phyloP scores from a whole-genome alignment of 2,113 vertebrate genomes.

The Dissostichus mawsoni region DNA sequence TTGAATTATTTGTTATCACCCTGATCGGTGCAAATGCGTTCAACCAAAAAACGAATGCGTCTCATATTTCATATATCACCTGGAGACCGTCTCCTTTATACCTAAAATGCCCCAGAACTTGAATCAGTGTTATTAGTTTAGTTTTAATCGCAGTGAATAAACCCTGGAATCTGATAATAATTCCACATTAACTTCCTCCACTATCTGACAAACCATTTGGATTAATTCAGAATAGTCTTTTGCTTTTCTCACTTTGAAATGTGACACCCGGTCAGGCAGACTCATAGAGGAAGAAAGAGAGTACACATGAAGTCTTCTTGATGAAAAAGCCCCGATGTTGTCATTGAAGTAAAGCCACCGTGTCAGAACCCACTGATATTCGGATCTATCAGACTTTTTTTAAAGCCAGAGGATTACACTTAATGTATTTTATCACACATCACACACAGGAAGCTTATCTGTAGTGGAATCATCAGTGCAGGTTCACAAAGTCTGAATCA shows the following conservation, averaged over 20 bases:
- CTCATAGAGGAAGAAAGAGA: neutral
- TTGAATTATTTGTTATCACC: constrained; percentile 1
- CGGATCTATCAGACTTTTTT: constrained; percentile 17
- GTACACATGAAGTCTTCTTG: constrained; percentile 5
- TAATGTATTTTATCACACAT: constrained; percentile 27
- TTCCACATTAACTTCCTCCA: neutral
- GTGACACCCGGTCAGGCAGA: neutral
- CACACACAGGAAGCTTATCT: constrained; percentile 19
- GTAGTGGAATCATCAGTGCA: constrained; percentile 23
- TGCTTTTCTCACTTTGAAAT: neutral
- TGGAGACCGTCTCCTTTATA: neutral
- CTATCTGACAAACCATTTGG: neutral
- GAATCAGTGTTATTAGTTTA: neutral
- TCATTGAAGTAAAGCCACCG: constrained; percentile 44
- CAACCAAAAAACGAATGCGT: neutral
- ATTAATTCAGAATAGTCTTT: neutral
- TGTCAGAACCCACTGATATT: constrained; percentile 33
- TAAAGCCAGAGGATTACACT: constrained; percentile 14
- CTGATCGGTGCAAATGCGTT: neutral
- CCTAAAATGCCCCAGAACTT: neutral
- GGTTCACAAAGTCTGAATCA: constrained; percentile 21
- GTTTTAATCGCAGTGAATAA: neutral
- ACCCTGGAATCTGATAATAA: neutral
- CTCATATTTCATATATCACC: neutral
- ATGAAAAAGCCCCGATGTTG: constrained; percentile 29